Evolutionary conservation across 2,797 vertebrate genomes (phyloP), one percentile per base, ranked within the genome.

Genomic region (Sebastolobus alascanus): DNA sequence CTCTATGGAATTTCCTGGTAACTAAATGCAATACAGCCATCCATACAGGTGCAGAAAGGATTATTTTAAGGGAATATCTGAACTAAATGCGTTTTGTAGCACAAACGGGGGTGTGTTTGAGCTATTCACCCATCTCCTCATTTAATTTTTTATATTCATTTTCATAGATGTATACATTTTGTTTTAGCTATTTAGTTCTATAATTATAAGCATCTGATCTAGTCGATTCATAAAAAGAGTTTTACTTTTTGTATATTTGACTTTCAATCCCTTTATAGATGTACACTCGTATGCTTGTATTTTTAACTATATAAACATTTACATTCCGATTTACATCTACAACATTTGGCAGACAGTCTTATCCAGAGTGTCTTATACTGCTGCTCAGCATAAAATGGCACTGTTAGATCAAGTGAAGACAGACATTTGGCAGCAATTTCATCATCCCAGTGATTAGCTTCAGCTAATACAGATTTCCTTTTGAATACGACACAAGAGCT

Each of bases 341-440:
- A 56, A 58, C 31, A 73, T 31, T 63, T 74, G 56, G 46, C 70
- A 46, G 29, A 64, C 58, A 12, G 1, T 68, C 52, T 40, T 6
- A 50, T 56, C 37, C 16, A 64, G 40, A 66, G 35, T 73, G 72
- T 69, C 63, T 68, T 68, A 9, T 35, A 29, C 37, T 63, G 55
- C 52, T 80, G 64, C 73, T 71, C 56, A 54, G 56, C 61, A 52
- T 66, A 59, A 61, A 18, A 75, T 64, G 66, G 43, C 70, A 11
- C 61, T n/a, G 29, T 77, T 66, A 27, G 56, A 60, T 75, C 38
- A 71, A 69, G 65, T 38, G 22, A 65, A 77, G 71, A 61, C 52
- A 75, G 68, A 75, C 63, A 63, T 83, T 80, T 83, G 69, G 78
- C 77, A 71, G 40, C 58, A 33, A 10, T 77, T 72, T 79, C 61